These are phyloP conservation scores for Myotis planiceps DNA, from an alignment of 2,797 vertebrate species.

Conservation along the genomic window DNA sequence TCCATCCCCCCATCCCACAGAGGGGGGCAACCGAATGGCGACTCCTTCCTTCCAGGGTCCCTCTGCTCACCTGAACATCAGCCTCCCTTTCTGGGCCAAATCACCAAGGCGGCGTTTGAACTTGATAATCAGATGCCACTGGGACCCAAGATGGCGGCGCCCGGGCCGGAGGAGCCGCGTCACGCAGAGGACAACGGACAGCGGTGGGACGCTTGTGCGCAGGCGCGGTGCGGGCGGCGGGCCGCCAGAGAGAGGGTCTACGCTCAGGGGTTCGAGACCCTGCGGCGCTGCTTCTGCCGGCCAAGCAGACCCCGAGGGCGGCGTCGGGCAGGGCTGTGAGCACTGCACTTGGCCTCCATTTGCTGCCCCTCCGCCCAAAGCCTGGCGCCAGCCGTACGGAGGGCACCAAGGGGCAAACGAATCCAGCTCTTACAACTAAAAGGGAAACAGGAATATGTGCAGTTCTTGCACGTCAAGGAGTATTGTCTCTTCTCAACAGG, in stretches of 20 bases:
- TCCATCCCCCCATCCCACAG: background rate
- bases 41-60: background rate
- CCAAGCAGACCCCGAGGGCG: background rate
- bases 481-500: background rate
- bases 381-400: accelerated
- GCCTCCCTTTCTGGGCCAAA: background rate
- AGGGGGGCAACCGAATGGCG: accelerated
- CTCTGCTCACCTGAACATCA: background rate
- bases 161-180: accelerated
- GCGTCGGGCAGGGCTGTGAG: accelerated
- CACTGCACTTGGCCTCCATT: background rate
- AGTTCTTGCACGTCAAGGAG: background rate
- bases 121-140: accelerated
- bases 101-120: background rate
- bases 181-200: accelerated
- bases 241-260: accelerated
- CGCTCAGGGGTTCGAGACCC: background rate
- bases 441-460: background rate
- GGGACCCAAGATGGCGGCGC: background rate
- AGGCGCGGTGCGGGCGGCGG: too few relatives aligned
- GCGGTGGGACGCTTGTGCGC: background rate
- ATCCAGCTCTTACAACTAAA: background rate
- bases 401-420: background rate
- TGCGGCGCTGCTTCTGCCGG: background rate
- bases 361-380: background rate